These are phyloP conservation scores for Caenorhabditis sp. DNA, from an alignment of 2,888 invertebrate genomes.

Conservation along the genomic window DNA sequence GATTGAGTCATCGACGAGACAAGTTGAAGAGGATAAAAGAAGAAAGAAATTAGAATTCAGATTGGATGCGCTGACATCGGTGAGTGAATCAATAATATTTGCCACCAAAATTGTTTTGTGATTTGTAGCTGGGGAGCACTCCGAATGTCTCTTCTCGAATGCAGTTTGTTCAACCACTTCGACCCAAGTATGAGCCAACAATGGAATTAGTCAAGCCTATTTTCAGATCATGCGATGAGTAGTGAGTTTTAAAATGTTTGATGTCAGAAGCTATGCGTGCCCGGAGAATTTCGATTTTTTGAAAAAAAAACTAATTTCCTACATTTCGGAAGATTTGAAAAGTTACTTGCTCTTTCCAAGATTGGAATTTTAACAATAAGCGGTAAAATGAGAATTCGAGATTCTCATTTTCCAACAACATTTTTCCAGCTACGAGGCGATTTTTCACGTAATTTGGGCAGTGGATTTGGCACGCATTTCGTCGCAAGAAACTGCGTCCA, in stretches of 20 bases:
- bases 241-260: background rate
- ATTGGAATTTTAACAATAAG: no score
- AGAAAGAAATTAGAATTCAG: conserved; percentile 24
- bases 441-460: conserved; percentile 53
- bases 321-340: no score
- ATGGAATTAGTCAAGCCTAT: conserved; percentile 32
- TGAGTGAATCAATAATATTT: background rate
- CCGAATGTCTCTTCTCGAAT: conserved; percentile 42
- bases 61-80: conserved; percentile 26
- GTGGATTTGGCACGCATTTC: conserved; percentile 30
- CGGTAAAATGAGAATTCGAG: no score
- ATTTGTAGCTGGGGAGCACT: conserved; percentile 25
- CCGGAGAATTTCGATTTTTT: no score
- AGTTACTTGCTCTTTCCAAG: no score
- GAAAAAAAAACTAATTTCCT: background rate
- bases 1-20: conserved; percentile 11
- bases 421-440: conserved; percentile 31
- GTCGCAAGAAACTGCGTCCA: conserved; percentile 9
- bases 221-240: conserved; percentile 16
- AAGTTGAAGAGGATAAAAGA: conserved; percentile 5
- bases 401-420: no score
- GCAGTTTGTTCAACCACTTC: conserved; percentile 45
- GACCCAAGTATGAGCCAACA: conserved; percentile 32
- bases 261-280: no score
- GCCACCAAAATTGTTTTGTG: conserved; percentile 3